Evolutionary conservation across 1,140 invertebrate genomes (phyloP), one percentile per base, ranked within the genome.

Genomic region (Drosophila obscura): DNA sequence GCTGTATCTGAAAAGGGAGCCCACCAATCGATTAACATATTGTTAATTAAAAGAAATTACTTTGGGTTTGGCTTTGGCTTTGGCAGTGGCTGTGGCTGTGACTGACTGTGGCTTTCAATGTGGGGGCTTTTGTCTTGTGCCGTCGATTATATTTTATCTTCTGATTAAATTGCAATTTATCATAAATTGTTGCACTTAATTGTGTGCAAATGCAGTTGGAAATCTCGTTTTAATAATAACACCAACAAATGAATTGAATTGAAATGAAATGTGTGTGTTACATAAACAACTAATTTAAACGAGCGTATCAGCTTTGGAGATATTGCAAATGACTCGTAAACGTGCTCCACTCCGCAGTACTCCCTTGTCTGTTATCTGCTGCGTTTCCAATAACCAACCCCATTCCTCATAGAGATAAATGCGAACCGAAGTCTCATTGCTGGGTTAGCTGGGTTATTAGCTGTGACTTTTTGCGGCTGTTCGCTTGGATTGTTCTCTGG

Each of bases 401-500:
- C 82, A 73, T 87, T 87, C 67, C 82, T 73, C 87, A 85, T 85
- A 85, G 82, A 87, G 78, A 85, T 78, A 87, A 85, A 87, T 85
- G 82, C 35, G 81, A 78, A 73, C 55, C 68, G 73, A 58, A 71
- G 67, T 77, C 76, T 77, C 76, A 83, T 73, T 84, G 77, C 72
- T 62, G 64, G 55, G 45, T 61, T 51, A 81, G 74, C 24, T 77
- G 64, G 82, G 81, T 85, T 85, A 81, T 85, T 85, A 77, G 67
- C 81, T 77, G 71, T 75, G 79, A 66, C 68, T 77, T 66, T 73
- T 76, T 80, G 62, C 73, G 67, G 67, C 71, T 39, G 35, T 39
- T 13, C 35, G 35, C 35, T 39, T 39, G 35, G 35, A 2, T 39
- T 35, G 8, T 9, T 35, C 53, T 28, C 62, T 44, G 41, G 26